phyloP scores from a whole-genome alignment of 37 sponge, comb jelly and placozoan genomes.

The Axinella damicornis region DNA sequence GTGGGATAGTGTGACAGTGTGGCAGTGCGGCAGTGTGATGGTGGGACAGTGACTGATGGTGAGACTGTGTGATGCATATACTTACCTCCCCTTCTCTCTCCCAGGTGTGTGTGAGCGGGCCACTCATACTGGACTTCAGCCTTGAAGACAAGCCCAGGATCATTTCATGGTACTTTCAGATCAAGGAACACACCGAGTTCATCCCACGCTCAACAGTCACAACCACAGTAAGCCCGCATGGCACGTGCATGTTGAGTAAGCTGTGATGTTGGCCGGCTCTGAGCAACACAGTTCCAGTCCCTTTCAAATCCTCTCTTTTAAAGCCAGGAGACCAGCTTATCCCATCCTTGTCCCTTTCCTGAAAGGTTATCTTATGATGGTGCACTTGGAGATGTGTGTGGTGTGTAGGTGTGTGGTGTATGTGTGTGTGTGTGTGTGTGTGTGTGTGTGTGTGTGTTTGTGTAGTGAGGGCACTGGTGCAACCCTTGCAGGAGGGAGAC shows the following conservation, averaged over 20 bases:
- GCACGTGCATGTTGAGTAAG: too few species aligned
- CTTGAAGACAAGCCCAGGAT: conserved; percentile 75
- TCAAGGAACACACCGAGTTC: conserved; percentile 56
- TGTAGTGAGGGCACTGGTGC: too few species aligned
- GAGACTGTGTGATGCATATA: too few species aligned
- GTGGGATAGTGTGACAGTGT: neutral
- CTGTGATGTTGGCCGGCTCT: too few species aligned
- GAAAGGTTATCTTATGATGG: neutral
- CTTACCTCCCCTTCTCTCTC: neutral
- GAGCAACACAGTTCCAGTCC: too few species aligned
- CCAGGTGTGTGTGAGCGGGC: conserved; percentile 59
- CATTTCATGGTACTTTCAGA: conserved; percentile 59
- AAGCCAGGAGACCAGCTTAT: too few species aligned
- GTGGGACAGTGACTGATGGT: neutral
- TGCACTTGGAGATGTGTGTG: neutral
- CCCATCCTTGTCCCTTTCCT: too few species aligned
- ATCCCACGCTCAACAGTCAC: conserved; percentile 21
- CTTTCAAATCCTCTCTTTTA: too few species aligned
- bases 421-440: conserved; percentile 3
- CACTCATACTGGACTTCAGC: conserved; percentile 66
- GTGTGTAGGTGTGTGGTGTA: too few species aligned
- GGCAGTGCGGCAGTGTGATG: neutral
- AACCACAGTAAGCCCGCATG: too few species aligned
- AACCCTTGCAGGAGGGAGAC: conserved; percentile 24
- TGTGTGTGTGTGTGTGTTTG: conserved; percentile 11